Evolutionary conservation across 2,113 vertebrate species (phyloP).

Genomic region (Hystrix brachyura): DNA sequence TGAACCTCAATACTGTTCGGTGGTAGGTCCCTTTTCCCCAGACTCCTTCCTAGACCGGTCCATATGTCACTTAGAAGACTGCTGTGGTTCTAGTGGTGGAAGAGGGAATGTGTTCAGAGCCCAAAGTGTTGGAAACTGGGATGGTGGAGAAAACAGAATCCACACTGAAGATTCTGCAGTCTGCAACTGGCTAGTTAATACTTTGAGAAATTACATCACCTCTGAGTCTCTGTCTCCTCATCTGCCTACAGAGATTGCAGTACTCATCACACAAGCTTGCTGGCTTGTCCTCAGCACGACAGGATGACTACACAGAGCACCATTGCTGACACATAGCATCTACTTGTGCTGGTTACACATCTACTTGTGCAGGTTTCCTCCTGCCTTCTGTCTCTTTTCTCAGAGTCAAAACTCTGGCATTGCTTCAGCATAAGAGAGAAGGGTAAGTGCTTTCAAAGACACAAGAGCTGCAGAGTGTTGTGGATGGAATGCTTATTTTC

Average conservation of each 20-base stretch:
- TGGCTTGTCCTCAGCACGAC: background rate
- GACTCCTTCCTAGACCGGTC: background rate
- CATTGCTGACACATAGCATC: background rate
- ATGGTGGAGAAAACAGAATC: background rate
- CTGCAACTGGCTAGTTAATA: background rate
- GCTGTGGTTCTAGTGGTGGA: background rate
- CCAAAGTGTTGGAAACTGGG: background rate
- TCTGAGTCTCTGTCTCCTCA: background rate
- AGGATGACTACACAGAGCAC: background rate
- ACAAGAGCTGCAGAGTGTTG: background rate
- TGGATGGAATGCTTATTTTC: background rate
- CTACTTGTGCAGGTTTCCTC: background rate
- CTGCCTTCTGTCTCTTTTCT: background rate
- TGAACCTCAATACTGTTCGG: background rate
- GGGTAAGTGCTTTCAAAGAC: constrained; percentile 8
- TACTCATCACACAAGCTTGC: background rate
- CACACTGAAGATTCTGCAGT: background rate
- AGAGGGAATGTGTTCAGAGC: background rate
- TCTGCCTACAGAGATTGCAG: background rate
- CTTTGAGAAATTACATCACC: background rate
- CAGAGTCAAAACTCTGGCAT: background rate
- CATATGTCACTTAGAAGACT: background rate
- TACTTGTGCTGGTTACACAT: background rate
- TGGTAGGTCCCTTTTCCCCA: background rate
- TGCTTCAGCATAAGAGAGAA: constrained; percentile 6